Base-by-base conservation (phyloP, 2,888 invertebrate species). In the Andricus curvator region DNA sequence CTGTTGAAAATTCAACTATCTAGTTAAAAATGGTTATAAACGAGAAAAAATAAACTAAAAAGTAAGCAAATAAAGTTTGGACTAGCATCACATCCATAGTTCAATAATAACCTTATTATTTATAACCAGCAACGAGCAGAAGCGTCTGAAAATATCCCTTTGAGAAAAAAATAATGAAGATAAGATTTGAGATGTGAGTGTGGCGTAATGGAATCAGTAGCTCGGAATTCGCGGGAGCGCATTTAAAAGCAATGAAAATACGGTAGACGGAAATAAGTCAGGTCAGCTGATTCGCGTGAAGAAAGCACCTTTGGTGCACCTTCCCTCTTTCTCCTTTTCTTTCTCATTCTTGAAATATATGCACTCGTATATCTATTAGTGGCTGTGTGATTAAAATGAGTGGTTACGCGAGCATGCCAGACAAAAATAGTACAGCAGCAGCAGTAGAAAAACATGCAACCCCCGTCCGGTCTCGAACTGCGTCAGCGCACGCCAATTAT, bases 381-480 rank as follows among this genome's bases (percentile, higher is more conserved):
- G 85, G 84, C 78, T 33, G 64, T 83, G 82, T 84, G 89, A 89
- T 89, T 56, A 56, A 56, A 56, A 56, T 4, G 56, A 8, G 83
- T 85, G 89, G 89, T 89, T 90, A 89, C 89, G 89, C 88, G 87
- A 87, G 87, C 89, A 86, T 87, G 83, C 86, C 88, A 65, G 85
- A 87, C 88, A 77, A 81, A 89, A 90, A 90, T 90, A 90, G 90
- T 88, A 79, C 66, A 80, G 83, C 83, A 88, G 88, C 85, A 86
- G 89, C 66, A 80, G 83, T 82, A 88, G 88, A 85, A 86, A 89
- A 90, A 90, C 88, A 88, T 84, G 87, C 67, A 56, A 56, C n/a
- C 56, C 56, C 56, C 56, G 56, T 56, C 56, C 56, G 56, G 56
- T 77, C 51, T 65, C 65, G 9, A 80, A 77, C 79, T 83, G 83